phyloP scores from a whole-genome alignment of 2,113 vertebrate genomes.

The Melanostigma gelatinosum region DNA sequence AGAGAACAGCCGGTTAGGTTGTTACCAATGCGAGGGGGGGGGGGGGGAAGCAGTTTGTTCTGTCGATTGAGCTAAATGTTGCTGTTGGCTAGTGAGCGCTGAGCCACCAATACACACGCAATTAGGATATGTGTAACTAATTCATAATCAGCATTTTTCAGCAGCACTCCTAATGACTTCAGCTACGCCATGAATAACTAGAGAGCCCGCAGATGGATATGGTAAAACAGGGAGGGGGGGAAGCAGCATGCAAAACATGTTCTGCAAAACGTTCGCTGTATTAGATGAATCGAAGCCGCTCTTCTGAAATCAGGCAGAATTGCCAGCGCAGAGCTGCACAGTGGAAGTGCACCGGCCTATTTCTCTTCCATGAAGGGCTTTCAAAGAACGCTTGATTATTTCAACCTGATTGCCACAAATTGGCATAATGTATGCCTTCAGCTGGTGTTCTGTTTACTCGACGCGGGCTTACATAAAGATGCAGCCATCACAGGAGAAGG shows the following conservation, averaged over 20 bases:
- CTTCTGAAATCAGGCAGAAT: constrained; percentile 52
- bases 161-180: constrained; percentile 75
- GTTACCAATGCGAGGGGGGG: constrained; percentile 38
- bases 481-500: constrained; percentile 25
- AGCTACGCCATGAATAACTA: constrained; percentile 72
- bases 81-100: constrained; percentile 71
- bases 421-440: constrained; percentile 50
- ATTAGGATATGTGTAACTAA: constrained; percentile 78
- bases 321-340: constrained; percentile 25
- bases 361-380: constrained; percentile 20
- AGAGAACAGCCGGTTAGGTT: constrained; percentile 68
- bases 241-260: constrained; percentile 62
- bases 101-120: constrained; percentile 75
- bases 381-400: constrained; percentile 48
- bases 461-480: constrained; percentile 20
- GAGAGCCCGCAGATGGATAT: constrained; percentile 71
- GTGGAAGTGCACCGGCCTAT: constrained; percentile 19
- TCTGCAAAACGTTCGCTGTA: constrained; percentile 62
- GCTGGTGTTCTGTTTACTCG: constrained; percentile 30
- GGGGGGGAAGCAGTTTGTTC: constrained; percentile 62
- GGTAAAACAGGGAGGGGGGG: constrained; percentile 37
- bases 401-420: constrained; percentile 53
- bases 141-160: constrained; percentile 81
- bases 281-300: constrained; percentile 59
- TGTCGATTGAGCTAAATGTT: constrained; percentile 72